Percentiles rank a stretch among this genome's conserved stretches.
Evolutionary conservation across 2,113 vertebrate genomes (phyloP).

Genomic region (Phoenicopterus ruber): DNA sequence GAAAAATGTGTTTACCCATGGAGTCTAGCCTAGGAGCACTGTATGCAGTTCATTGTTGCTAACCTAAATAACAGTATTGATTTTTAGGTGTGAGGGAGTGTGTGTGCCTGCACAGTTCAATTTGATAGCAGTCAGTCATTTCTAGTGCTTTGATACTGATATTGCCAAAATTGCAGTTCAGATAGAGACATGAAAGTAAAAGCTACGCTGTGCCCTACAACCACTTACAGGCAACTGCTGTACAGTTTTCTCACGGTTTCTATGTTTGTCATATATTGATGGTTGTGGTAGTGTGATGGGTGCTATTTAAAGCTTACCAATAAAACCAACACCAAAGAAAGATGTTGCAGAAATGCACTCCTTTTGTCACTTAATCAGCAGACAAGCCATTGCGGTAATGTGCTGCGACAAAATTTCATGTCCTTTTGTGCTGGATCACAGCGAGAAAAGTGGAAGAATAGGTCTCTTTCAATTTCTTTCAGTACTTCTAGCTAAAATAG

Average conservation of each 20-base stretch:
- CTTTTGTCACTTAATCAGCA: background rate
- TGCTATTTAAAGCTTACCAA: background rate
- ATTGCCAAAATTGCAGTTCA: background rate
- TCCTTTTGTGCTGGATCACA: background rate
- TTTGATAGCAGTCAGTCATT: background rate
- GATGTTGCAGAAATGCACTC: background rate
- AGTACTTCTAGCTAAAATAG: background rate
- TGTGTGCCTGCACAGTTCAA: background rate
- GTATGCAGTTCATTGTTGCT: background rate
- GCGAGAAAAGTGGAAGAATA: background rate
- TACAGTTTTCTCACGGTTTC: background rate
- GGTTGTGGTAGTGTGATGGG: background rate
- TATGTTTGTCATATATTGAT: background rate
- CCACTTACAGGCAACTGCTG: background rate
- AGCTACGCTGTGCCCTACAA: background rate
- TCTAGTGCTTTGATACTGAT: background rate
- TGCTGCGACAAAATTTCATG: background rate
- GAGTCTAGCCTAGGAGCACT: background rate
- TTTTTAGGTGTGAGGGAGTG: background rate
- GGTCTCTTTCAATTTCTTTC: background rate
- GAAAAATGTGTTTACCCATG: background rate
- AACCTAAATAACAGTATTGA: background rate
- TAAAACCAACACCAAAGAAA: background rate
- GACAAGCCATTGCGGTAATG: background rate
- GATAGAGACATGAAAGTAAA: background rate